phyloP scores from a whole-genome alignment of 2,113 vertebrate genomes.

The Piprites chloris region DNA sequence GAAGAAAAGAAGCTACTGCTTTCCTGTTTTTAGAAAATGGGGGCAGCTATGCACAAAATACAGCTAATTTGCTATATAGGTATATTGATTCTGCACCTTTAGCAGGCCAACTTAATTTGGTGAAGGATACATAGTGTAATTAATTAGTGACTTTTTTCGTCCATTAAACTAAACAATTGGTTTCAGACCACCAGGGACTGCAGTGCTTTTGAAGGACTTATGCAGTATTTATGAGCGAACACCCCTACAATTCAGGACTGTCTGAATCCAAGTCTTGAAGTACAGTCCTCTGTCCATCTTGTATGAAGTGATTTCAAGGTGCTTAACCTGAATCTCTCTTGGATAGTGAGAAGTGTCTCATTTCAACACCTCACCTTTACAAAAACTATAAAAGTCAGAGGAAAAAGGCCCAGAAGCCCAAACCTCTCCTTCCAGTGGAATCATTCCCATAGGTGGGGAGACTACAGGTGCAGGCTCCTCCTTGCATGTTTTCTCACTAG shows the following conservation, averaged over 20 bases:
- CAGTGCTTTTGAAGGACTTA: neutral
- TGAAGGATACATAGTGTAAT: neutral
- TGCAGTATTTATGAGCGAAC: neutral
- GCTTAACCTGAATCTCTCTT: neutral
- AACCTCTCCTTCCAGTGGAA: neutral
- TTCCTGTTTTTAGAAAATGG: neutral
- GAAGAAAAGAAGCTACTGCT: neutral
- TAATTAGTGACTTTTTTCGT: conserved; percentile 14
- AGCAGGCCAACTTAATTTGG: neutral
- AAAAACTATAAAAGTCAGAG: neutral
- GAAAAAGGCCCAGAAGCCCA: neutral
- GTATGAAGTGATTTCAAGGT: neutral
- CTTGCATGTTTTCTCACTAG: neutral
- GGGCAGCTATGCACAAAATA: neutral
- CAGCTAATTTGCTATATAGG: conserved; percentile 1
- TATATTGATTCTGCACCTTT: neutral
- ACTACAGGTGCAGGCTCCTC: neutral
- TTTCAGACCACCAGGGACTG: neutral
- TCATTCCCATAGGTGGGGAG: neutral
- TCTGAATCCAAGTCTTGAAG: neutral
- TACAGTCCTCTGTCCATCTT: neutral
- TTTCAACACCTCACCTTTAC: neutral
- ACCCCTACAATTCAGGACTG: neutral
- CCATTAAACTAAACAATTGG: neutral
- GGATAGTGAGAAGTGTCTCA: neutral